Base-by-base conservation (phyloP, 2,797 vertebrate species). In the Peromyscus attwateri region DNA sequence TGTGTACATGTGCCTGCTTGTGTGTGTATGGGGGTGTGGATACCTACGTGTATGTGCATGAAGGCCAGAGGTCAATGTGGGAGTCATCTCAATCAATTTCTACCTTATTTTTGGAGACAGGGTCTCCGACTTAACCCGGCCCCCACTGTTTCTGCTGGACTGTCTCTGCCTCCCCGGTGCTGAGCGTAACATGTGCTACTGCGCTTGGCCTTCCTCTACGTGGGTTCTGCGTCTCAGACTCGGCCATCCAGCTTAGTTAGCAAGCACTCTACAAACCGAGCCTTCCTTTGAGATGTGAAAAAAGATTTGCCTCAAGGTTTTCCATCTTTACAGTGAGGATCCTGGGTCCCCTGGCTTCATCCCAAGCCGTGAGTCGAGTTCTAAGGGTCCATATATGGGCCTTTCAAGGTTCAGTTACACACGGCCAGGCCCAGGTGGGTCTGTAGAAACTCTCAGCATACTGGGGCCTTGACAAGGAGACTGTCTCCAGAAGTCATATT, bases 331-430 rank as follows among this genome's bases (percentile, higher is more conserved):
- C 31, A 76, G 27, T 52, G 13, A 75, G 27, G 34, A 57, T 21
- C 8, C 29, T 4, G 25, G 55, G 9, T 5, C 23, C 85, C 46
- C 0, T 19, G 37, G 13, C 60, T 75, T 13, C 3, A 0, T 31
- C 37, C 11, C 57, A 21, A 57, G 43, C 40, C 4, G 10, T 3
- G 23, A 73, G 1, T 37, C 43, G 6, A 46, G 60, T 37, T 84
- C 76, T 31, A 11, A 0, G 19, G 21, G 43, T 31, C 27, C 46
- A 46, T 64, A 55, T 9, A 14, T 0, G 1, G 29, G 1, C 25
- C 62, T 88, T 92, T 68, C 40, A 76, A 29, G 52, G 14, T 29
- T 81, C 81, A 6, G 13, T 9, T 4, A 31, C 23, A 52, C 1
- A 6, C 2, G 6, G 11, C n/a, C 60, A 14, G n/a, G 62, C 6